These are phyloP conservation scores for Drosophila prosaltans DNA, from an alignment of 1,140 invertebrate species.

Conservation along the genomic window DNA sequence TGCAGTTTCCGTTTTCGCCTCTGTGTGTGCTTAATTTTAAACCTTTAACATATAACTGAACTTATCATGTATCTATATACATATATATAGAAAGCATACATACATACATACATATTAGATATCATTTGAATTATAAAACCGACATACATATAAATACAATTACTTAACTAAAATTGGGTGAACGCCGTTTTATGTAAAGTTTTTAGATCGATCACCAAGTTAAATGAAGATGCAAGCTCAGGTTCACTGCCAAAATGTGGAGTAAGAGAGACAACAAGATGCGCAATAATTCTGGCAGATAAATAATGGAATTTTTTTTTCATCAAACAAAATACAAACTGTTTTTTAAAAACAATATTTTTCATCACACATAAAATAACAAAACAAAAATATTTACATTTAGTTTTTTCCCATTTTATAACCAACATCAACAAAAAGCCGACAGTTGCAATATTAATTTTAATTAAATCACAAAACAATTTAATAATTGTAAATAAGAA, in stretches of 20 bases:
- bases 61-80: slow-evolving; percentile 3
- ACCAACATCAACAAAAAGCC: not conserved
- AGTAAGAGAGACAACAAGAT: slow-evolving; percentile 54
- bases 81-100: slow-evolving; percentile 13
- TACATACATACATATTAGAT: not conserved
- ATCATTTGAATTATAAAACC: slow-evolving; percentile 47
- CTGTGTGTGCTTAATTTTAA: slow-evolving; percentile 10
- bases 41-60: not conserved
- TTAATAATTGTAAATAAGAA: slow-evolving; percentile 47
- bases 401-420: not conserved
- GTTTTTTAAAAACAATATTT: slow-evolving; percentile 29
- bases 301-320: slow-evolving; percentile 14
- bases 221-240: slow-evolving; percentile 76
- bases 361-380: not conserved
- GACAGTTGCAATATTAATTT: slow-evolving; percentile 13
- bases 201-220: slow-evolving; percentile 61
- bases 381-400: not conserved
- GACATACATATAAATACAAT: not conserved
- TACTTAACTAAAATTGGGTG: slow-evolving; percentile 30
- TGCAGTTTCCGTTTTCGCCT: slow-evolving; percentile 1
- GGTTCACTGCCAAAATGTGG: slow-evolving; percentile 82
- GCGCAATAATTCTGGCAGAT: slow-evolving; percentile 45
- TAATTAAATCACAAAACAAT: slow-evolving; percentile 18
- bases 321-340: slow-evolving; percentile 31
- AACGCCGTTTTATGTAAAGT: slow-evolving; percentile 38